Conservation (phyloP, 2,888 invertebrate genomes). For the Xestobium rufovillosum region DNA sequence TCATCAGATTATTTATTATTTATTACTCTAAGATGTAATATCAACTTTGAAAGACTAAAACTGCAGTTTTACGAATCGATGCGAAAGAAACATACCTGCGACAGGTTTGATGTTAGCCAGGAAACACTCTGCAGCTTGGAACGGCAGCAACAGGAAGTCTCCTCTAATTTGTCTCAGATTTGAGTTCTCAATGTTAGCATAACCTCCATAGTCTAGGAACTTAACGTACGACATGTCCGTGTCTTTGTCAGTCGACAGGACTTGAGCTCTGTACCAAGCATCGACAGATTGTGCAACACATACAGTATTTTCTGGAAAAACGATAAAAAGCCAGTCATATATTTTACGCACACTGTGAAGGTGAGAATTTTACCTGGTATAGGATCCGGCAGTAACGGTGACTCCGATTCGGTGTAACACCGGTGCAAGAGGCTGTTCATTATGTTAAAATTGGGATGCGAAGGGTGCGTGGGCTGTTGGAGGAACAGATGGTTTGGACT, state of each 20-base stretch:
- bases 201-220: slow-evolving; percentile 95
- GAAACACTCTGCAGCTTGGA: slow-evolving; percentile 94
- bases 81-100: slow-evolving; percentile 49
- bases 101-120: slow-evolving; percentile 81
- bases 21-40: no score
- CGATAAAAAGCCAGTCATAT: slow-evolving; percentile 14
- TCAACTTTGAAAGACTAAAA: slow-evolving; percentile 7
- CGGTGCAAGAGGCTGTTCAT: slow-evolving; percentile 76
- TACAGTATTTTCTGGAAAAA: slow-evolving; percentile 67
- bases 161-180: slow-evolving; percentile 85
- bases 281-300: slow-evolving; percentile 79
- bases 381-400: slow-evolving; percentile 74
- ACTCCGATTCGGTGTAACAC: slow-evolving; percentile 69
- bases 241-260: slow-evolving; percentile 56
- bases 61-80: neutral
- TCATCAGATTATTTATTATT: no score
- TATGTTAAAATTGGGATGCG: slow-evolving; percentile 74
- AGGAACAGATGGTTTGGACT: slow-evolving; percentile 87
- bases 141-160: slow-evolving; percentile 90
- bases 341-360: no score
- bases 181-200: slow-evolving; percentile 66
- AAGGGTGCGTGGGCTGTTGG: slow-evolving; percentile 92
- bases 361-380: slow-evolving; percentile 59
- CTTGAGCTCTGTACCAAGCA: slow-evolving; percentile 87
- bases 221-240: slow-evolving; percentile 71